Evolutionary conservation across 2,888 invertebrate genomes (phyloP).

Genomic region (Spilarctia lutea): DNA sequence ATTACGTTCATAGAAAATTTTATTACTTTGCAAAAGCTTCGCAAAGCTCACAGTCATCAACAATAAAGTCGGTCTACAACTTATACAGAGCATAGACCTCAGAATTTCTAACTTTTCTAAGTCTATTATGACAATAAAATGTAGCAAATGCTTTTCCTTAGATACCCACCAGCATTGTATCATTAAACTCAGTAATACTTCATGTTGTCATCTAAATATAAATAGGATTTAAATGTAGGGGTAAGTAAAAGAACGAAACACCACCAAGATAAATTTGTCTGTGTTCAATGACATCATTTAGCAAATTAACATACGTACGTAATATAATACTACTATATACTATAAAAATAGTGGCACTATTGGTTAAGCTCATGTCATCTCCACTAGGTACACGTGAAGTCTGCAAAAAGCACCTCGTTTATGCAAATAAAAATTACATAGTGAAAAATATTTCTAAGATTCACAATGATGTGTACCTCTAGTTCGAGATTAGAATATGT

Average conservation of each 20-base stretch:
- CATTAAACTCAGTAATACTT: slow-evolving; percentile 30
- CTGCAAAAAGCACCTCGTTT: slow-evolving; percentile 62
- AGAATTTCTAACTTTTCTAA: slow-evolving; percentile 6
- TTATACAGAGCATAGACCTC: not conserved
- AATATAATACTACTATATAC: slow-evolving; percentile 17
- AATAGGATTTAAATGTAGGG: slow-evolving; percentile 42
- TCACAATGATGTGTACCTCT: not conserved
- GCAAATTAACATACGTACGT: slow-evolving; percentile 47
- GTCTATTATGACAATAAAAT: slow-evolving; percentile 70
- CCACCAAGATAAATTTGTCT: slow-evolving; percentile 78
- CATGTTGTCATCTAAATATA: slow-evolving; percentile 41
- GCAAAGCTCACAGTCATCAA: not conserved
- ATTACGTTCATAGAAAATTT: not conserved
- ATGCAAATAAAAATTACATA: slow-evolving; percentile 19
- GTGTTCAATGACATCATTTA: slow-evolving; percentile 73
- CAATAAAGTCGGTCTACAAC: not conserved
- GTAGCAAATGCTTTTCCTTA: slow-evolving; percentile 52
- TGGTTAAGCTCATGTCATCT: slow-evolving; percentile 40
- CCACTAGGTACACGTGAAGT: slow-evolving; percentile 34
- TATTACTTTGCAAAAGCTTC: not conserved
- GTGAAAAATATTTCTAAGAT: not conserved
- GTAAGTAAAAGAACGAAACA: slow-evolving; percentile 67
- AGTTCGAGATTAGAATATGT: not conserved
- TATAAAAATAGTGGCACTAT: slow-evolving; percentile 33
- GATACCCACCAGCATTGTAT: slow-evolving; percentile 23